phyloP scores from a whole-genome alignment of 1,140 invertebrate species.

The Gryllus bimaculatus region DNA sequence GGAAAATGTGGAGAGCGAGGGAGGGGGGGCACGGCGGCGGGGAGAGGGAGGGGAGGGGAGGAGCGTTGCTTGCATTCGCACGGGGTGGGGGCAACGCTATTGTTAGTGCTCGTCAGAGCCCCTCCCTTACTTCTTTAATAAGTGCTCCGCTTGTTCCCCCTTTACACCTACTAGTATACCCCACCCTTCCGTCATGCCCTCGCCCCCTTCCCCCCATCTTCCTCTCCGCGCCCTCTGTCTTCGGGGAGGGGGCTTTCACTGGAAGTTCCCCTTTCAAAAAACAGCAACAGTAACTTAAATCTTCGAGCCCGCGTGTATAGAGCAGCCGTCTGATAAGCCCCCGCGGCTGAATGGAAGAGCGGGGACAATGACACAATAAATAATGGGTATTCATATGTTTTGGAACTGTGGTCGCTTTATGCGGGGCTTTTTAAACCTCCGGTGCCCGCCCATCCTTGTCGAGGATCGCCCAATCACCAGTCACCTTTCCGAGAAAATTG shows the following conservation, averaged over 20 bases:
- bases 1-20: background rate
- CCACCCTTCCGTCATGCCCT: background rate
- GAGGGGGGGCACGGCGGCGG: background rate
- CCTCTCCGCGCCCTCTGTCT: background rate
- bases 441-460: background rate
- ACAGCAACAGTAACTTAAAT: slow-evolving; percentile 1
- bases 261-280: background rate
- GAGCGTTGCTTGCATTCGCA: background rate
- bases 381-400: slow-evolving; percentile 10
- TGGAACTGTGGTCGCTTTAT: slow-evolving; percentile 3
- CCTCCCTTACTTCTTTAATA: background rate
- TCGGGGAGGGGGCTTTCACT: background rate
- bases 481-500: slow-evolving; percentile 1
- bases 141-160: background rate
- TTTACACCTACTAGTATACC: background rate
- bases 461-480: background rate
- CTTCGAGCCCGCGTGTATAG: background rate
- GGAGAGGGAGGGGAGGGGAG: background rate
- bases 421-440: background rate
- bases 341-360: background rate
- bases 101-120: background rate
- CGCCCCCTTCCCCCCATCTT: background rate
- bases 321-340: background rate
- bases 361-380: slow-evolving; percentile 15
- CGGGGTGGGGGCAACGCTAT: slow-evolving; percentile 8